Percentiles rank a stretch among this genome's conserved stretches.
phyloP scores from a whole-genome alignment of 1,140 invertebrate species.

The Lanistes nyassanus region DNA sequence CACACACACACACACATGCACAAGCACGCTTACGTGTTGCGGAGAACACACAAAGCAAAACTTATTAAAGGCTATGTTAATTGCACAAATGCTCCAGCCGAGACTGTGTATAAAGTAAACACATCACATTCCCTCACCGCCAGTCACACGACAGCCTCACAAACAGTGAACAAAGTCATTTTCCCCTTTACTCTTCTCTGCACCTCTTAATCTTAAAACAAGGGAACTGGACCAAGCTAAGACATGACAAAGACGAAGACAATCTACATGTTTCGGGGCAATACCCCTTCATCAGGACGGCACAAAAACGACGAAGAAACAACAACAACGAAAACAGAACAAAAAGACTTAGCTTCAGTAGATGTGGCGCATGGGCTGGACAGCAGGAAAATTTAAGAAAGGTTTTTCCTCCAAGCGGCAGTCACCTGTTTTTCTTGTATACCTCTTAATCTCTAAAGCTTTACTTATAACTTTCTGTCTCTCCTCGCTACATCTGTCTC shows the following conservation, averaged over 20 bases:
- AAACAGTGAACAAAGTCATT: neutral
- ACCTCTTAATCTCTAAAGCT: neutral
- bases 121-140: neutral
- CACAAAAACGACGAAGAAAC: no score
- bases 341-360: no score
- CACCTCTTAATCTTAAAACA: no score
- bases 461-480: neutral
- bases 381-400: no score
- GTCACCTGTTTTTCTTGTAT: no score
- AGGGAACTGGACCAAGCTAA: no score
- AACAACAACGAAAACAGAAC: no score
- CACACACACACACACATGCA: conserved; percentile 12
- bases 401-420: no score
- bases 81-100: neutral
- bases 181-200: neutral
- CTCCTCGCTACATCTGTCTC: neutral
- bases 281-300: no score
- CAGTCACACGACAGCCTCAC: neutral
- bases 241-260: no score
- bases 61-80: neutral
- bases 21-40: neutral
- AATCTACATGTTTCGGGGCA: no score
- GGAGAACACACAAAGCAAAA: neutral
- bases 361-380: no score
- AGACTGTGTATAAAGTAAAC: neutral